A percentile compares a stretch with the other conserved stretches of the same genome.
These are phyloP conservation scores for Athrips mouffetella DNA, from an alignment of 2,888 invertebrate genomes.

Conservation along the genomic window DNA sequence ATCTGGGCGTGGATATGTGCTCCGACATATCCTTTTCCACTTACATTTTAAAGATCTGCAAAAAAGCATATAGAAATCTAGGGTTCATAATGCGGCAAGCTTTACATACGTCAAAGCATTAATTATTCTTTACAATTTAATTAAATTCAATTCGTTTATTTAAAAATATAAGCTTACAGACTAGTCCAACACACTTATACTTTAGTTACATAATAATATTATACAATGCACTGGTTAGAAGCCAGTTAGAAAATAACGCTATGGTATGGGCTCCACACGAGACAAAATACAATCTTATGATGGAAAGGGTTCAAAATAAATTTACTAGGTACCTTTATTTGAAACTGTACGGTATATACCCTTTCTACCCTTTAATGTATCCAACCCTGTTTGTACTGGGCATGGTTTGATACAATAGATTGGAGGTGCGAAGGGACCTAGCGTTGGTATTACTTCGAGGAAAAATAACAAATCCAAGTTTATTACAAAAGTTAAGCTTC, in stretches of 20 bases:
- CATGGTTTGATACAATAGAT: background rate
- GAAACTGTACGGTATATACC: background rate
- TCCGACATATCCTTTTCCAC: background rate
- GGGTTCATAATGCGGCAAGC: no score
- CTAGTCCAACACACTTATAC: background rate
- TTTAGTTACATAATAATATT: background rate
- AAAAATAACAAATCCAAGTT: no score
- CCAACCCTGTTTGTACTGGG: background rate
- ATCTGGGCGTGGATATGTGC: background rate
- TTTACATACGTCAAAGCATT: no score
- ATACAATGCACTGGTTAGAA: background rate
- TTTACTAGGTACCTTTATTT: background rate
- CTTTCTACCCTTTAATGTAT: background rate
- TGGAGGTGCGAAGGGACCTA: background rate
- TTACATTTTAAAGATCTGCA: background rate
- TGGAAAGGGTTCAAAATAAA: slow-evolving; percentile 6
- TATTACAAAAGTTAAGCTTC: no score
- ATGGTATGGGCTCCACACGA: slow-evolving; percentile 1
- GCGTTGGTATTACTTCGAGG: background rate
- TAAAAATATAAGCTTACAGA: background rate
- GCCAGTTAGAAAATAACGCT: background rate
- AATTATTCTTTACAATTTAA: no score
- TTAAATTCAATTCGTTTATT: background rate
- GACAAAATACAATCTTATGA: background rate
- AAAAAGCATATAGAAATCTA: background rate